These are phyloP conservation scores for Dendrocincla fuliginosa DNA, from an alignment of 2,797 vertebrate genomes.

Conservation along the genomic window DNA sequence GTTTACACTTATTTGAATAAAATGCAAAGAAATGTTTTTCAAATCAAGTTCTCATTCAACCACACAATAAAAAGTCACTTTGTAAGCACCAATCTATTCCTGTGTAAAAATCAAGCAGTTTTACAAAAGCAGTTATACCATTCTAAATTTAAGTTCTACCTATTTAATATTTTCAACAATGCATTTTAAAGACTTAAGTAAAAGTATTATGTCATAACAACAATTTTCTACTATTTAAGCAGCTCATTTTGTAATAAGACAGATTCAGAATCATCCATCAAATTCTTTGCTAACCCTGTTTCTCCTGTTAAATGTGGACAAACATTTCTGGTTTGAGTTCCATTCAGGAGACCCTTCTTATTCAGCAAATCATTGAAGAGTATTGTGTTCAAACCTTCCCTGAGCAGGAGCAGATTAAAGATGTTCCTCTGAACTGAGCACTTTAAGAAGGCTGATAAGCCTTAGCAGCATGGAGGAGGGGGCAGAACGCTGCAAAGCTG, in stretches of 20 bases:
- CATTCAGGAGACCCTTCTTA: not conserved
- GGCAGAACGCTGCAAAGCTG: not conserved
- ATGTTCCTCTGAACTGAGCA: not conserved
- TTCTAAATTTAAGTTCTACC: not conserved
- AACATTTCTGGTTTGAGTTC: not conserved
- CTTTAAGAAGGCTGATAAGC: not conserved
- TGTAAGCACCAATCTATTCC: not conserved
- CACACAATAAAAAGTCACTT: not conserved
- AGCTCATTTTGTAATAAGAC: not conserved
- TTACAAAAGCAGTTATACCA: not conserved
- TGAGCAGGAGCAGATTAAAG: not conserved
- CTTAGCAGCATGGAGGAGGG: not conserved
- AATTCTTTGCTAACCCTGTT: not conserved
- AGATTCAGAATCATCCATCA: not conserved
- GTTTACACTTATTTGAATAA: slow-evolving; percentile 9
- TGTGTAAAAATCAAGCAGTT: not conserved
- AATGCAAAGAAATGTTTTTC: not conserved
- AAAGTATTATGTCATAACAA: not conserved
- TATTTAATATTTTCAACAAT: not conserved
- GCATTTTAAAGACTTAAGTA: not conserved
- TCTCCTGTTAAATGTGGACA: not conserved
- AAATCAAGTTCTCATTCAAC: not conserved
- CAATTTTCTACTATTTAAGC: not conserved
- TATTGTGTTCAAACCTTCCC: not conserved
- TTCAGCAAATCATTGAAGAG: not conserved